These are phyloP conservation scores for Oryzias curvinotus DNA, from an alignment of 2,113 vertebrate genomes.

Conservation along the genomic window DNA sequence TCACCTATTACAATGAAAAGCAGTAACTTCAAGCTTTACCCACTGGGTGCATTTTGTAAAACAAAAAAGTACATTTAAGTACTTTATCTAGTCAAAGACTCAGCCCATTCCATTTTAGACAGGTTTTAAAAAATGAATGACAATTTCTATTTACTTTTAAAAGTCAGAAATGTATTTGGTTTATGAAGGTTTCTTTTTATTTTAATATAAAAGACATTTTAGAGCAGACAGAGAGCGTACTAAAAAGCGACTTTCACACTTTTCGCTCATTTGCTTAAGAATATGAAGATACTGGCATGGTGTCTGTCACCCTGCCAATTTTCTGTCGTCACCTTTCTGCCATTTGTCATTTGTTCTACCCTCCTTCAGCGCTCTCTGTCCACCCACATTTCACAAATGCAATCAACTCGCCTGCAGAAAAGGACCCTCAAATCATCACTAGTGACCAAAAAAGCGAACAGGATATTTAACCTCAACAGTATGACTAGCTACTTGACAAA, in stretches of 20 bases:
- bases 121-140: too few species aligned
- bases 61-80: too few species aligned
- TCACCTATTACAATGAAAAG: neutral
- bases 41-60: too few species aligned
- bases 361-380: conserved; percentile 18
- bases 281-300: conserved; percentile 1
- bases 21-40: too few species aligned
- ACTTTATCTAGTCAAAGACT: too few species aligned
- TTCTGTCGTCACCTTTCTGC: conserved; percentile 23
- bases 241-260: too few species aligned
- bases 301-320: conserved; percentile 37
- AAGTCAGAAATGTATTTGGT: too few species aligned
- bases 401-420: conserved; percentile 64
- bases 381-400: conserved; percentile 68
- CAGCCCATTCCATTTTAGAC: too few species aligned
- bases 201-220: too few species aligned
- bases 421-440: conserved; percentile 72
- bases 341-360: conserved; percentile 30
- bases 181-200: too few species aligned
- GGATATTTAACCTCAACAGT: conserved; percentile 70
- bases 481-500: conserved; percentile 60
- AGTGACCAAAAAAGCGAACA: conserved; percentile 43
- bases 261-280: neutral
- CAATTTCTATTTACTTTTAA: too few species aligned
- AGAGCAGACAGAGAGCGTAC: too few species aligned